phyloP scores from a whole-genome alignment of 2,113 vertebrate species.

The Urocynchramus pylzowi region DNA sequence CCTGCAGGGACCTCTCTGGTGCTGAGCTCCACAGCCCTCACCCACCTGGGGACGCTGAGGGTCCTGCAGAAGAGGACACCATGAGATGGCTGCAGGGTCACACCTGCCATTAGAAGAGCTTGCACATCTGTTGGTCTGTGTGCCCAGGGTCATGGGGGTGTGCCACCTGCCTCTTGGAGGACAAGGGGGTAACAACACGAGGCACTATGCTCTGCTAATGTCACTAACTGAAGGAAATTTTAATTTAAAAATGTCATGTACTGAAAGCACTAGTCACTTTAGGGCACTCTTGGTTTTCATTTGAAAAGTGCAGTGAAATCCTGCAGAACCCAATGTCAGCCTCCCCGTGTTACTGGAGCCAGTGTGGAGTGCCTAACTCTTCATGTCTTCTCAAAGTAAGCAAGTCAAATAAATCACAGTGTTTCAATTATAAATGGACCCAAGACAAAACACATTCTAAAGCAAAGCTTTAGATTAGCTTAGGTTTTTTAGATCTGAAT shows the following conservation, averaged over 20 bases:
- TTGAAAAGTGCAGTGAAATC: neutral
- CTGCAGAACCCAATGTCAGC: neutral
- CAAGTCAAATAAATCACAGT: neutral
- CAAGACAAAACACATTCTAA: neutral
- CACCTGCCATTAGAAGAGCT: neutral
- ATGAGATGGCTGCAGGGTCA: neutral
- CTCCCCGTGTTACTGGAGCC: accelerated
- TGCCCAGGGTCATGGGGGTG: no score
- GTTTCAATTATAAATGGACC: neutral
- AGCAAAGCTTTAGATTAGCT: neutral
- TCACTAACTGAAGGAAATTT: neutral
- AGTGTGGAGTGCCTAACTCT: neutral
- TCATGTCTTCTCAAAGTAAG: neutral
- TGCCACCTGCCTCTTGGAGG: neutral
- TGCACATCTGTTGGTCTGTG: neutral
- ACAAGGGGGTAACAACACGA: accelerated
- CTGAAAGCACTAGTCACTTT: neutral
- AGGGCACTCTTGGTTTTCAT: neutral
- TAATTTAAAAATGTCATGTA: neutral
- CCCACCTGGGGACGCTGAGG: neutral
- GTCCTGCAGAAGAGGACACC: neutral
- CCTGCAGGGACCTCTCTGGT: neutral
- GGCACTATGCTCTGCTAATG: neutral
- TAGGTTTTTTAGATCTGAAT: neutral
- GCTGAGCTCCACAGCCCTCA: neutral